Conservation (phyloP, 2,888 invertebrate species). For the Melanargia galathea region DNA sequence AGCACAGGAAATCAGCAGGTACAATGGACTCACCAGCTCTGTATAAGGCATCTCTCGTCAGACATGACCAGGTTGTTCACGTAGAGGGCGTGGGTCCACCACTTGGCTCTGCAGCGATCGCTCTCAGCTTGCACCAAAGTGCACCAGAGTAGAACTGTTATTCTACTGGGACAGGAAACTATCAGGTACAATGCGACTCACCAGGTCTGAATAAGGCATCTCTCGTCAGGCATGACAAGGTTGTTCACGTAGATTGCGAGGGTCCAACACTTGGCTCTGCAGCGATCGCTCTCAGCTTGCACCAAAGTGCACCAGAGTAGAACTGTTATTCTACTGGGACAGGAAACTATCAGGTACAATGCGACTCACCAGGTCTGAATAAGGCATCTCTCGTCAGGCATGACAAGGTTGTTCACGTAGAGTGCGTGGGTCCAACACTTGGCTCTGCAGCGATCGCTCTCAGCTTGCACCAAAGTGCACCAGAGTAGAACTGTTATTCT, state of each 20-base stretch:
- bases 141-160: slow-evolving; percentile 31
- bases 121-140: slow-evolving; percentile 43
- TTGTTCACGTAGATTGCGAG: slow-evolving; percentile 46
- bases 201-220: slow-evolving; percentile 46
- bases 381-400: slow-evolving; percentile 40
- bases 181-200: slow-evolving; percentile 36
- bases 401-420: slow-evolving; percentile 44
- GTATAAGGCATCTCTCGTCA: slow-evolving; percentile 43
- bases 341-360: no score
- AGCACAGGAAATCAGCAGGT: no score
- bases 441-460: slow-evolving; percentile 43
- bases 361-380: slow-evolving; percentile 49
- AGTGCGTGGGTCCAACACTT: slow-evolving; percentile 46
- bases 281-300: slow-evolving; percentile 42
- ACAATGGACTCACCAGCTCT: slow-evolving; percentile 44
- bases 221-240: slow-evolving; percentile 39
- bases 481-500: slow-evolving; percentile 38
- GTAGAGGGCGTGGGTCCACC: slow-evolving; percentile 46
- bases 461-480: slow-evolving; percentile 40
- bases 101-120: slow-evolving; percentile 43
- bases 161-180: no score
- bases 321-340: no score
- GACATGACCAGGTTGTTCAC: slow-evolving; percentile 43
- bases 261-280: slow-evolving; percentile 46
- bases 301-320: slow-evolving; percentile 44